These are phyloP conservation scores for Margaritifera margaritifera DNA, from an alignment of 2,888 invertebrate genomes.

Conservation along the genomic window DNA sequence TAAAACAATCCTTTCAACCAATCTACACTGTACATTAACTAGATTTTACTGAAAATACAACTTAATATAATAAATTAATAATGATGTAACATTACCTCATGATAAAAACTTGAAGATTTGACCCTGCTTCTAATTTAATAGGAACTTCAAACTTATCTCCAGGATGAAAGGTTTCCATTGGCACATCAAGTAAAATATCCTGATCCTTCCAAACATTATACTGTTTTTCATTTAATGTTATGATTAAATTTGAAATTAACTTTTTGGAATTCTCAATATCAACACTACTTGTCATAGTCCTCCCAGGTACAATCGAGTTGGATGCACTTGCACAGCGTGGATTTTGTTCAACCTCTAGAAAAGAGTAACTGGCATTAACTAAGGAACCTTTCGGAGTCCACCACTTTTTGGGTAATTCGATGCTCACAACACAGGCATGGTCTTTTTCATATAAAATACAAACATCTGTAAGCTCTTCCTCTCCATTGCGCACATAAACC, in stretches of 20 bases:
- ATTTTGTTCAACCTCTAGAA: constrained; percentile 76
- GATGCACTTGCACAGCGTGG: constrained; percentile 65
- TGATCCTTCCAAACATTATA: constrained; percentile 91
- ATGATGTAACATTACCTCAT: constrained; percentile 80
- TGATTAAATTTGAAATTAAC: constrained; percentile 46
- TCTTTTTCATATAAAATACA: constrained; percentile 91
- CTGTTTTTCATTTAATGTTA: constrained; percentile 42
- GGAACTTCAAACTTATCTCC: constrained; percentile 92
- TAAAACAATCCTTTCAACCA: too few species aligned
- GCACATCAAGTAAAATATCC: constrained; percentile 87
- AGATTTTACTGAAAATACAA: neutral
- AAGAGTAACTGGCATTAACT: constrained; percentile 89
- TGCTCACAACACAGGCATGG: constrained; percentile 91
- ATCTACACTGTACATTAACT: too few species aligned
- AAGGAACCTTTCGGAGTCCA: constrained; percentile 78
- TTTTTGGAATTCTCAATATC: constrained; percentile 31
- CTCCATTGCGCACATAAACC: constrained; percentile 68
- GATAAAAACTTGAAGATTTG: constrained; percentile 81
- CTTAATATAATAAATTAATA: neutral
- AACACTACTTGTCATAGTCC: constrained; percentile 36
- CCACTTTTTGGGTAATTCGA: constrained; percentile 92
- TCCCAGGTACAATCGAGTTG: constrained; percentile 55
- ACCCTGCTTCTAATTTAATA: constrained; percentile 81
- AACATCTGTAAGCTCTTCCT: constrained; percentile 84
- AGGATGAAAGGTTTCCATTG: constrained; percentile 91